These are phyloP conservation scores for Phalera bucephala DNA, from an alignment of 2,888 invertebrate genomes.

Conservation along the genomic window DNA sequence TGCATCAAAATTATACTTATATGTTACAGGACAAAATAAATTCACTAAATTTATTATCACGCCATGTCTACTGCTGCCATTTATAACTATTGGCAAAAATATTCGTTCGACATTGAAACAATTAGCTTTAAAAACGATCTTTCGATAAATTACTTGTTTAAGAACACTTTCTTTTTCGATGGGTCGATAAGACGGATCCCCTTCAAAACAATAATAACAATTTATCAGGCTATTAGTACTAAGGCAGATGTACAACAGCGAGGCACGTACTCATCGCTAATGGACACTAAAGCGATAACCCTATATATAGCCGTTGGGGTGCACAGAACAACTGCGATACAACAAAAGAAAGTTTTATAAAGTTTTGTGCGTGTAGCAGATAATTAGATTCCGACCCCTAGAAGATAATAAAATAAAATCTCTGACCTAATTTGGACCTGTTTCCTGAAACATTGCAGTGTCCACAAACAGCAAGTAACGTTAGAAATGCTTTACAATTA, in stretches of 20 bases:
- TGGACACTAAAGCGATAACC: conserved; percentile 45
- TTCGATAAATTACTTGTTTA: conserved; percentile 14
- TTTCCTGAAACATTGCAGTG: too few relatives aligned
- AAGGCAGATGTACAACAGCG: conserved; percentile 36
- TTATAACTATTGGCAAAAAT: conserved; percentile 45
- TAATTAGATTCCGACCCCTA: conserved; percentile 38
- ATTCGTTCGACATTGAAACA: conserved; percentile 29
- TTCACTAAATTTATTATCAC: too few relatives aligned
- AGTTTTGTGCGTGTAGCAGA: conserved; percentile 17
- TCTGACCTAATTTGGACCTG: too few relatives aligned
- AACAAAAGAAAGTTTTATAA: conserved; percentile 26
- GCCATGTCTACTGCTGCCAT: conserved; percentile 63
- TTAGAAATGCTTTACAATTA: too few relatives aligned
- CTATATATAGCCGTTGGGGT: conserved; percentile 24
- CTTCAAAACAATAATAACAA: conserved; percentile 31
- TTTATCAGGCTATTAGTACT: conserved; percentile 31
- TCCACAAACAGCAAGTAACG: too few relatives aligned
- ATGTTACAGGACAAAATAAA: too few relatives aligned
- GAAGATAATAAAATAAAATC: conserved; percentile 12
- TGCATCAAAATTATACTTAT: too few relatives aligned
- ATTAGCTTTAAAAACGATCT: conserved; percentile 15
- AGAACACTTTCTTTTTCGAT: conserved; percentile 20
- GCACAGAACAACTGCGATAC: conserved; percentile 17
- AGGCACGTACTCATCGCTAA: conserved; percentile 41
- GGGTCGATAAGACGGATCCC: conserved; percentile 10